Base-by-base conservation (phyloP, 64 coral and sea anemone genomes). In the Astreopora myriophthalma region DNA sequence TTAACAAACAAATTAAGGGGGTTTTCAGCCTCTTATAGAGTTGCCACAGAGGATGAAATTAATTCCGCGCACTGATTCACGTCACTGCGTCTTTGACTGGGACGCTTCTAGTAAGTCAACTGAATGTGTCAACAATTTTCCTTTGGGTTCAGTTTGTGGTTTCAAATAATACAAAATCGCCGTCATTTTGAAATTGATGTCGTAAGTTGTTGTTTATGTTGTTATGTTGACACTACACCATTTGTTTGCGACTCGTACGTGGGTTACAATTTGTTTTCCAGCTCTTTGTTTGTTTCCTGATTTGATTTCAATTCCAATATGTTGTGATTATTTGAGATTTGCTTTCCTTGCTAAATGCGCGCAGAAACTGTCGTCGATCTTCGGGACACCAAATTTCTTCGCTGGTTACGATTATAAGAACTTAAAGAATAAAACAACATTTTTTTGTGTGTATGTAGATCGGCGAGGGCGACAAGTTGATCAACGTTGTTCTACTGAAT, bases 391-490 rank as follows among this genome's bases (percentile, higher is more conserved):
- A 25, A 68, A 68, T 27, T 33, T 17, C 27, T 25, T 11, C 7
- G 1, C 68, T 11, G 31, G 68, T 71, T 34, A 11, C 8, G 17
- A 27, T 0, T 12, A 14, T 16, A 71, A 71, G 29, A 33, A 1
- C 12, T 11, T 33, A 6, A 34, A 71, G 16, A 19, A 27, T 36
- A 2, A 58, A 48, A 42, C n/a, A 27, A 32, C 10, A n/a, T 34
- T 11, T 36, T 22, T 39, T 38, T 27, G 8, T 39, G 62, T 64
- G 8, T 14, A 79, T 91, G 44, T 51, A 99, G 97, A 99, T 99
- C 88, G 97, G 97, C 40, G 94, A 99, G 57, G 97, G 97, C 33
- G 97, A 99, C 40, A 99, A 99, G 69, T 84, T 99, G 29, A 90
- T 99, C 58, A 99, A 95, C 34, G 97, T 99, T 24, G 94, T 99